phyloP scores from a whole-genome alignment of 2,888 invertebrate genomes.

The Phaedon cochleariae region DNA sequence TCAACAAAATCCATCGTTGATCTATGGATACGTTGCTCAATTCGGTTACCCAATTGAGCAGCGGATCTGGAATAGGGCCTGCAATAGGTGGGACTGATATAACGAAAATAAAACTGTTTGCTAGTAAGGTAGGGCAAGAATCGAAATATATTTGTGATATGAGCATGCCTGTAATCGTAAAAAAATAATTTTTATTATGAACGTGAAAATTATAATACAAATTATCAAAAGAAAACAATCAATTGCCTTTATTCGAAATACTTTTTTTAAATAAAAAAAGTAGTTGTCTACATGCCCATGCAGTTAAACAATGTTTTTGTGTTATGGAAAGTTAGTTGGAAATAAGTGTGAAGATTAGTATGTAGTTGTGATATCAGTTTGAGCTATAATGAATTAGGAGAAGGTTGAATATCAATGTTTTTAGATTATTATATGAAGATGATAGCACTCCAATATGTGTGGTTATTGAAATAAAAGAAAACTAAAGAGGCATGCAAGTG shows the following conservation, averaged over 20 bases:
- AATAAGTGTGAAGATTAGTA: not conserved
- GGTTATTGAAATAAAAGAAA: no score
- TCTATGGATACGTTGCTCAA: constrained; percentile 83
- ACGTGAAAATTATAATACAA: not conserved
- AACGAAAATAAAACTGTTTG: constrained; percentile 49
- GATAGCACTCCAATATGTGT: no score
- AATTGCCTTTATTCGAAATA: not conserved
- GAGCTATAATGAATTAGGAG: no score
- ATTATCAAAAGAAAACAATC: not conserved
- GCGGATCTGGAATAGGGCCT: constrained; percentile 87
- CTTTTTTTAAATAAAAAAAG: constrained; percentile 27
- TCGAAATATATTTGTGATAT: constrained; percentile 28
- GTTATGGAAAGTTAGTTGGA: constrained; percentile 38
- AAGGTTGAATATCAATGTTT: not conserved
- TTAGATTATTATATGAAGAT: not conserved
- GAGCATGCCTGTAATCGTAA: constrained; percentile 43
- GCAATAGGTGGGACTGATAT: constrained; percentile 64
- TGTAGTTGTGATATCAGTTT: no score
- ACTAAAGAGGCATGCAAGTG: no score
- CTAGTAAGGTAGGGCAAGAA: constrained; percentile 27
- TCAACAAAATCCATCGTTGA: constrained; percentile 81
- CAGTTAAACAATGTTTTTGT: constrained; percentile 54
- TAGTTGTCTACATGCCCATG: constrained; percentile 51
- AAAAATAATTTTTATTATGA: not conserved
- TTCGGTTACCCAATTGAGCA: constrained; percentile 89